Conservation (phyloP, 2,113 vertebrate species). For the Trochalopteron elliotii region DNA sequence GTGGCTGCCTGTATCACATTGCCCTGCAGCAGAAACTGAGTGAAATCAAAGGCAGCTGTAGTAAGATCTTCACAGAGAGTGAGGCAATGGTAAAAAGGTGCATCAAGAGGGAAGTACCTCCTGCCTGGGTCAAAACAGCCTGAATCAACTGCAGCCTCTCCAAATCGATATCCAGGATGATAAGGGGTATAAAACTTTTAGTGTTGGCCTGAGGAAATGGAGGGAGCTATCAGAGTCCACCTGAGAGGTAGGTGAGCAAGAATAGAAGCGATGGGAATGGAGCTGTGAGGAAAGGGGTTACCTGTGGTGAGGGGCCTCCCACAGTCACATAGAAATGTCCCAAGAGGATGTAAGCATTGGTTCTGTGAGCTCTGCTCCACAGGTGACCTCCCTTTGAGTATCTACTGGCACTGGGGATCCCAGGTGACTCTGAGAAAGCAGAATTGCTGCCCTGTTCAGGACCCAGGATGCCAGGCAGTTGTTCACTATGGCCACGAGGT, state of each 20-base stretch:
- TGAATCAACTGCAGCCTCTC: background rate
- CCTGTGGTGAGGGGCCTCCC: background rate
- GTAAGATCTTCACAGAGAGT: background rate
- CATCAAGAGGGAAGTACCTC: background rate
- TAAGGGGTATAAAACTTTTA: background rate
- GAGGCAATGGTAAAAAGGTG: background rate
- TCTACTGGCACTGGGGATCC: background rate
- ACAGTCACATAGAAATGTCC: fast-evolving
- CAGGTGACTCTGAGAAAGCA: background rate
- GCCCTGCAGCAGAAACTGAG: background rate
- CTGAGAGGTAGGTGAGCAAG: background rate
- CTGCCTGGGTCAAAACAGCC: background rate
- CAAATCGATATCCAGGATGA: background rate
- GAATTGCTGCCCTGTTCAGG: background rate
- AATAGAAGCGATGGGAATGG: fast-evolving
- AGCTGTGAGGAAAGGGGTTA: background rate
- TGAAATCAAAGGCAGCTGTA: background rate
- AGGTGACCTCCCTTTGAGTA: background rate
- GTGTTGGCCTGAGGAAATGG: background rate
- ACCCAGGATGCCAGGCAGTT: background rate
- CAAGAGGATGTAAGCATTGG: fast-evolving
- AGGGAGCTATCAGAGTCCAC: background rate
- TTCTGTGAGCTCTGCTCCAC: background rate
- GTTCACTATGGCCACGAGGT: background rate
- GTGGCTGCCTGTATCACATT: background rate